Evolutionary conservation across 1,140 invertebrate species (phyloP).

Genomic region (Brachionus sp.): DNA sequence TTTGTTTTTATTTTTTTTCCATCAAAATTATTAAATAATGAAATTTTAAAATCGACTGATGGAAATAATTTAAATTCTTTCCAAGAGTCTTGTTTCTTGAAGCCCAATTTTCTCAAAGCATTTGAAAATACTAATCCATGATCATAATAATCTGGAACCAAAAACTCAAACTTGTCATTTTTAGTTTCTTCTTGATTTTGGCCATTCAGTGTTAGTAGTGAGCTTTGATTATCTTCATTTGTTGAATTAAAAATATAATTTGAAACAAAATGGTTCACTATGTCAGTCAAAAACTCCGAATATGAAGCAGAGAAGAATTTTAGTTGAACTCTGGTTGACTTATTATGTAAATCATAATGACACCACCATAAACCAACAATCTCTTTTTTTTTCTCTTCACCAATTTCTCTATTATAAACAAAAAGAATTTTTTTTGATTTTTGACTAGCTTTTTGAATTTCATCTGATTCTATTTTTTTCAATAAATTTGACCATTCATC

Average conservation of each 20-base stretch:
- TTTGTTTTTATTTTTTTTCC: not conserved
- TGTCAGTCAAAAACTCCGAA: not conserved
- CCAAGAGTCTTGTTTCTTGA: slow-evolving; percentile 18
- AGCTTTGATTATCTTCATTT: not conserved
- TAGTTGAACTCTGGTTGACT: not conserved
- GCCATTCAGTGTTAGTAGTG: not conserved
- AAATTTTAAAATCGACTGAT: slow-evolving; percentile 32
- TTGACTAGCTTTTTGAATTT: not conserved
- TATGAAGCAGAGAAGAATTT: slow-evolving; percentile 5
- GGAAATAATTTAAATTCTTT: slow-evolving; percentile 40
- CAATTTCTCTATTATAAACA: slow-evolving; percentile 14
- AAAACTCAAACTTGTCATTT: not conserved
- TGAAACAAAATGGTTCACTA: slow-evolving; percentile 2
- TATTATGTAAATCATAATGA: not conserved
- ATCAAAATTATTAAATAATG: not conserved
- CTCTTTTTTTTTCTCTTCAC: not conserved
- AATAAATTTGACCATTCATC: not conserved
- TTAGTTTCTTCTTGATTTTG: not conserved
- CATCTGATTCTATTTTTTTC: not conserved
- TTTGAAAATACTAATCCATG: not conserved
- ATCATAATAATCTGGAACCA: slow-evolving; percentile 39
- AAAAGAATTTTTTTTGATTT: slow-evolving; percentile 24
- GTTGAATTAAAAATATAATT: not conserved
- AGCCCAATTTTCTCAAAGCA: not conserved
- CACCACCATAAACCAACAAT: slow-evolving; percentile 15